Evolutionary conservation across 2,797 vertebrate genomes (phyloP), one percentile per base, ranked within the genome.

Genomic region (Lepidocolaptes lacrymiger): DNA sequence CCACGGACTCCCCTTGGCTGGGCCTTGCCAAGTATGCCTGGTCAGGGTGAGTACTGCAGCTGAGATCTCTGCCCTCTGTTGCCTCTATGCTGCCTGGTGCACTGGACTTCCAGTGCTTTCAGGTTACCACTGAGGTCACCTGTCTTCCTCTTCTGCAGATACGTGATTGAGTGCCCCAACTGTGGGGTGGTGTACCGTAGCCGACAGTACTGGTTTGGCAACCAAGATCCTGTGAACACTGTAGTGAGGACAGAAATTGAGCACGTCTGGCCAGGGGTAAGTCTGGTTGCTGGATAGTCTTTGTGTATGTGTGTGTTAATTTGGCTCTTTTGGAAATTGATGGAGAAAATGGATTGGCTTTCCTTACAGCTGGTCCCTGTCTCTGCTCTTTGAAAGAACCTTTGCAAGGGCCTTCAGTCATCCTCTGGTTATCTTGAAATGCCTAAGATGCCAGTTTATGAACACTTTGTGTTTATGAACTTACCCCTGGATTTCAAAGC

Each of bases 151-250:
- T 36, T 44, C 67, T 91, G 36, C 95, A 99, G 99, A 46, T 99
- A 99, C 3, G 99, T 99, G 84, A 99, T 99, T 1, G 99, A 99
- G 94, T 99, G 99, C 92, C 99, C 99, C 51, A 99, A 99, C 97
- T 99, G 99, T 7, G 98, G 98, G 4, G 99, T 99, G 95, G 99
- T 99, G 96, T 99, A 99, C 94, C 98, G 99, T 78, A 99, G 99
- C 97, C 98, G 99, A 32, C 99, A 99, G 96, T 99, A 99, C 97
- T 99, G 99, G 99, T 99, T 99, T 96, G 99, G 99, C 73, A 99
- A 99, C 39, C 99, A 99, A 94, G 99, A 99, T 96, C 99, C 99
- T 43, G 99, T 99, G 95, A 99, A 99, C 96, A 99, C 99, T 1
- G 99, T 99, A 89, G 99, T 99, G 92, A 98, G 99, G 91, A 99